Evolutionary conservation across 2,888 invertebrate genomes (phyloP).

Genomic region (Rambutsinella grinnellia): DNA sequence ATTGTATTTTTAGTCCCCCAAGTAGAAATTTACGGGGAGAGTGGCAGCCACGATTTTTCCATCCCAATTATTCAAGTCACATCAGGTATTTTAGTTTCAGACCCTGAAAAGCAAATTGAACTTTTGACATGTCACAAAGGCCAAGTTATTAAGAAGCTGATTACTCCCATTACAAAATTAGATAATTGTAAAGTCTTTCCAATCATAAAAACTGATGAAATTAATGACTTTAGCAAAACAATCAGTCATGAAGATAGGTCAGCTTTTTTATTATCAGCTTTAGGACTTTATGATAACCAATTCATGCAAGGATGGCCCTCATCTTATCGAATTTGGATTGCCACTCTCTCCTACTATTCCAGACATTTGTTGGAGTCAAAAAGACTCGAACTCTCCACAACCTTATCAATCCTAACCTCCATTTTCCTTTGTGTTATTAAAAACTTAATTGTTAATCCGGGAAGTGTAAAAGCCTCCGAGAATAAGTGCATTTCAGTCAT

Average conservation of each 20-base stretch:
- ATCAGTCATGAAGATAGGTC: slow-evolving; percentile 15
- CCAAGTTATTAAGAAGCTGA: slow-evolving; percentile 5
- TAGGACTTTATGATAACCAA: neutral
- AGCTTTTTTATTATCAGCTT: slow-evolving; percentile 1
- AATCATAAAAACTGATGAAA: neutral
- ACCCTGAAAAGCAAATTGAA: slow-evolving; percentile 22
- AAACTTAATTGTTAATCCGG: slow-evolving; percentile 34
- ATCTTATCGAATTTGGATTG: slow-evolving; percentile 32
- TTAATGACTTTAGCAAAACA: neutral
- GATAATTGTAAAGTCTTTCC: slow-evolving; percentile 10
- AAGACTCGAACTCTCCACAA: neutral
- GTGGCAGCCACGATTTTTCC: slow-evolving; percentile 52
- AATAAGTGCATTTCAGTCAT: neutral
- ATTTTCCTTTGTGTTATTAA: slow-evolving; percentile 42
- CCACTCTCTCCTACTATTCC: slow-evolving; percentile 16
- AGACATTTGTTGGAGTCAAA: neutral
- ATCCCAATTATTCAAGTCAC: slow-evolving; percentile 59
- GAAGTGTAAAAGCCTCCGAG: neutral
- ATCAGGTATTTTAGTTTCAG: slow-evolving; percentile 57
- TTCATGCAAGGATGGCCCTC: slow-evolving; percentile 33
- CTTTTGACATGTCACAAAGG: slow-evolving; percentile 33
- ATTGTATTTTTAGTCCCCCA: slow-evolving; percentile 53
- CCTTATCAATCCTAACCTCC: neutral
- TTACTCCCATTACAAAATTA: neutral
- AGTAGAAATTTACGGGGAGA: slow-evolving; percentile 51